Conservation (phyloP, 1,140 invertebrate species). For the Bombus waltoni region DNA sequence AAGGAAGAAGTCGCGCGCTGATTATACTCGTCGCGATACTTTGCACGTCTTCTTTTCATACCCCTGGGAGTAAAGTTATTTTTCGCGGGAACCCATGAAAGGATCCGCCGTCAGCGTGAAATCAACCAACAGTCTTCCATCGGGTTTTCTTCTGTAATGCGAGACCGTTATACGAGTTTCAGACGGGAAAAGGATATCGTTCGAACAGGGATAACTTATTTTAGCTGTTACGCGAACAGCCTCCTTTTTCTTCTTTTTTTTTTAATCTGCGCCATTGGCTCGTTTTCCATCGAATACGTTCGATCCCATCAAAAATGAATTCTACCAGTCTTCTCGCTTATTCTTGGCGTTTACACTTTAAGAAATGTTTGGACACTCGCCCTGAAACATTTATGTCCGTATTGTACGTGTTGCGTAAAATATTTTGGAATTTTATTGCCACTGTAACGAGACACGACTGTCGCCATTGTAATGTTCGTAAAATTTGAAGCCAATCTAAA, state of each 20-base stretch:
- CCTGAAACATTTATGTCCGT: too few species aligned
- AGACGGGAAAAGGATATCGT: background rate
- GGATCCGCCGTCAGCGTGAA: constrained; percentile 11
- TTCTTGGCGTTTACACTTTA: too few species aligned
- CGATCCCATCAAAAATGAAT: too few species aligned
- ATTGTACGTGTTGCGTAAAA: too few species aligned
- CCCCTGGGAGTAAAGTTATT: constrained; percentile 24
- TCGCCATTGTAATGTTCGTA: too few species aligned
- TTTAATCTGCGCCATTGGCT: too few species aligned
- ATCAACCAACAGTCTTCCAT: background rate
- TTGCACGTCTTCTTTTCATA: constrained; percentile 25
- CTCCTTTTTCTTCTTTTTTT: background rate
- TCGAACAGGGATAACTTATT: background rate
- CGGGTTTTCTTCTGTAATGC: background rate
- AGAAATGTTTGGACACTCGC: too few species aligned
- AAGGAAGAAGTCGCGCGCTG: constrained; percentile 26
- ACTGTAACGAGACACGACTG: too few species aligned
- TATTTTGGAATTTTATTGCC: too few species aligned
- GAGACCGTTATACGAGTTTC: background rate
- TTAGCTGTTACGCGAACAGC: background rate
- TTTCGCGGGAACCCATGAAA: constrained; percentile 31
- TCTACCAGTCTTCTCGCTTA: too few species aligned
- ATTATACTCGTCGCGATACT: constrained; percentile 15
- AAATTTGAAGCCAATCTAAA: too few species aligned
- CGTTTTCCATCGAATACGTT: too few species aligned